These are phyloP conservation scores for Spisula solida DNA, from an alignment of 2,888 invertebrate species.

Conservation along the genomic window DNA sequence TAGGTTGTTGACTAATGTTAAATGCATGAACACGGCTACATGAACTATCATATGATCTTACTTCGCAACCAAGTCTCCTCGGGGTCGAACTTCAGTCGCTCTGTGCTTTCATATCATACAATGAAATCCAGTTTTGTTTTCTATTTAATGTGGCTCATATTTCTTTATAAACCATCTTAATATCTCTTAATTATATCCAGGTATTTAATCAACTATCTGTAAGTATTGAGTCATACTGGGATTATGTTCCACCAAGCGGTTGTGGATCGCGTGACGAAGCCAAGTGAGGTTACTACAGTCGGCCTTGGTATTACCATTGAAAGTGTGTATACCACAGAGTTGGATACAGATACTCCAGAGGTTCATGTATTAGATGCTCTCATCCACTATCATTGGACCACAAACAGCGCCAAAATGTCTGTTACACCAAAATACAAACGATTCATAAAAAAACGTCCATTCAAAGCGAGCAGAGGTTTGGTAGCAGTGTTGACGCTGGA, in stretches of 20 bases:
- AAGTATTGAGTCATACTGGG: constrained; percentile 46
- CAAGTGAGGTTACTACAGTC: neutral
- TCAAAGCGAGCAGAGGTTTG: neutral
- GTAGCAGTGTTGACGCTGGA: neutral
- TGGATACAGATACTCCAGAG: constrained; percentile 1
- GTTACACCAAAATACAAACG: neutral
- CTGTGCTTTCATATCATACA: constrained; percentile 24
- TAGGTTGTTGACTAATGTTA: neutral
- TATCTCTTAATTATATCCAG: constrained; percentile 51
- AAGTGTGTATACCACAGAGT: neutral
- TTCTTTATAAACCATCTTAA: constrained; percentile 38
- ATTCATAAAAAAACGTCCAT: neutral
- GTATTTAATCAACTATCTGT: constrained; percentile 58
- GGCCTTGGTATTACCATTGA: neutral
- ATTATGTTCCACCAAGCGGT: neutral
- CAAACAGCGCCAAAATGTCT: constrained; percentile 14
- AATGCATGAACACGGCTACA: neutral
- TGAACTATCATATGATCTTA: constrained; percentile 7
- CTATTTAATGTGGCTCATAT: constrained; percentile 38
- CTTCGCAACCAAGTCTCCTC: constrained; percentile 28
- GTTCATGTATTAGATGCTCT: neutral
- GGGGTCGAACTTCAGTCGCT: constrained; percentile 36
- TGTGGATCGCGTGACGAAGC: constrained; percentile 29
- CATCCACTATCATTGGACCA: neutral
- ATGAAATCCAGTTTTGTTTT: constrained; percentile 36